Conservation (phyloP, 2,113 vertebrate species). For the Microtus ochrogaster region DNA sequence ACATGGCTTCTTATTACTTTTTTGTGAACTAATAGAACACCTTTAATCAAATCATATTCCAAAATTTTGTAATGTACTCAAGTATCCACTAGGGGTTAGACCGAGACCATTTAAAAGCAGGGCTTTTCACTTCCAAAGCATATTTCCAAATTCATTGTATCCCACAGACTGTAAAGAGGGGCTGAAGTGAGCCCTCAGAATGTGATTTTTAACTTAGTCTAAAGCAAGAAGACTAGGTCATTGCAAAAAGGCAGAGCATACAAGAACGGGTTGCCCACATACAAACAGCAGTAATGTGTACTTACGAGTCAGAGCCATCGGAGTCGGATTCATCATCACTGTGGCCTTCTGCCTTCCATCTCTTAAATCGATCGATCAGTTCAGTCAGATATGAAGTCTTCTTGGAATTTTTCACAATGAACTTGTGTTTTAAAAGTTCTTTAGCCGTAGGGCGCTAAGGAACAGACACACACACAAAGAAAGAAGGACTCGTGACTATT, state of each 20-base stretch:
- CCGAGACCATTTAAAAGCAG: constrained; percentile 76
- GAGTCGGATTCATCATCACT: constrained; percentile 95
- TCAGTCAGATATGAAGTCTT: constrained; percentile 91
- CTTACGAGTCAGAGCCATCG: constrained; percentile 94
- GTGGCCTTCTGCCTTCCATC: constrained; percentile 96
- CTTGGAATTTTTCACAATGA: constrained; percentile 91
- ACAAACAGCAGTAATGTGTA: constrained; percentile 54
- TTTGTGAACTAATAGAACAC: constrained; percentile 21
- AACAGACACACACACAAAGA: constrained; percentile 51
- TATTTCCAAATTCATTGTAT: constrained; percentile 48
- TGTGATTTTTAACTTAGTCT: constrained; percentile 21
- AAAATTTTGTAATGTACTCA: constrained; percentile 78
- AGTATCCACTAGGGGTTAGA: constrained; percentile 81
- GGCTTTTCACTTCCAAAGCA: constrained; percentile 12
- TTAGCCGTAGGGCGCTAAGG: constrained; percentile 89
- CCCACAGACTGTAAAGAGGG: constrained; percentile 4
- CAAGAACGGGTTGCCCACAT: not conserved
- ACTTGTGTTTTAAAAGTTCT: constrained; percentile 91
- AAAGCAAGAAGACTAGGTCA: not conserved
- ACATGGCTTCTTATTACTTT: not conserved
- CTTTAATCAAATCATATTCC: constrained; percentile 11
- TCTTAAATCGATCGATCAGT: constrained; percentile 93
- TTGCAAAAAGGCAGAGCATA: not conserved
- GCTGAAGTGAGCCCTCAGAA: constrained; percentile 33
- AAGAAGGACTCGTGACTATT: constrained; percentile 56